phyloP scores from a whole-genome alignment of 2,888 invertebrate genomes.

The Hypolimnas misippus region DNA sequence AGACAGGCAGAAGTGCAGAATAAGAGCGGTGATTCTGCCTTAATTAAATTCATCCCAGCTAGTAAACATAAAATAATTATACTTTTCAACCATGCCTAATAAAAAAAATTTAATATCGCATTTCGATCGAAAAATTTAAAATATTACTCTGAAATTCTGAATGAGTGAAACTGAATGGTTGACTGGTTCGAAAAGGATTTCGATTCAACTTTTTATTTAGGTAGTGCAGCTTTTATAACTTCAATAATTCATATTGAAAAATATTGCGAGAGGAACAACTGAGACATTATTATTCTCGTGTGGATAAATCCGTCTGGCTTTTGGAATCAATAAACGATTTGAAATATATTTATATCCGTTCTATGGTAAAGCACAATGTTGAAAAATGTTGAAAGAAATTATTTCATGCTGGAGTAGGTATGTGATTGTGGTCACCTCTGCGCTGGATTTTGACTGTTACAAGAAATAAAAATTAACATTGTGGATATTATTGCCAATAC shows the following conservation, averaged over 20 bases:
- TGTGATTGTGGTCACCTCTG: not conserved
- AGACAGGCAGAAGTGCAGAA: too few relatives aligned
- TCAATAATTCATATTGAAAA: slow-evolving; percentile 28
- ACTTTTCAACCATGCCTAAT: not conserved
- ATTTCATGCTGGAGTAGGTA: not conserved
- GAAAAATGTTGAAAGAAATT: too few relatives aligned
- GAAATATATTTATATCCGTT: slow-evolving; percentile 1
- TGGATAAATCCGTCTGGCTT: slow-evolving; percentile 21
- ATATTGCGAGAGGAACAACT: slow-evolving; percentile 19
- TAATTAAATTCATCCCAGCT: too few relatives aligned
- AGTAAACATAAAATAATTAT: too few relatives aligned
- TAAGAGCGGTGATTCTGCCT: too few relatives aligned
- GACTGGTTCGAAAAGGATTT: slow-evolving; percentile 23
- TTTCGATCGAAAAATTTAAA: slow-evolving; percentile 6
- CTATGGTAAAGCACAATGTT: not conserved
- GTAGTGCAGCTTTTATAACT: slow-evolving; percentile 25
- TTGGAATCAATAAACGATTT: slow-evolving; percentile 20
- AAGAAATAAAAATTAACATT: too few relatives aligned
- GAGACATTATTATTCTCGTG: slow-evolving; percentile 25
- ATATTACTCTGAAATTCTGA: not conserved
- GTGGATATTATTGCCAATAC: too few relatives aligned
- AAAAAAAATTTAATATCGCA: not conserved
- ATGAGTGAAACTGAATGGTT: not conserved
- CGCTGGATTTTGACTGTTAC: too few relatives aligned
- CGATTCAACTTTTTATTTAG: slow-evolving; percentile 19